These are phyloP conservation scores for Enhydra lutris DNA, from an alignment of 2,113 vertebrate species.

Conservation along the genomic window DNA sequence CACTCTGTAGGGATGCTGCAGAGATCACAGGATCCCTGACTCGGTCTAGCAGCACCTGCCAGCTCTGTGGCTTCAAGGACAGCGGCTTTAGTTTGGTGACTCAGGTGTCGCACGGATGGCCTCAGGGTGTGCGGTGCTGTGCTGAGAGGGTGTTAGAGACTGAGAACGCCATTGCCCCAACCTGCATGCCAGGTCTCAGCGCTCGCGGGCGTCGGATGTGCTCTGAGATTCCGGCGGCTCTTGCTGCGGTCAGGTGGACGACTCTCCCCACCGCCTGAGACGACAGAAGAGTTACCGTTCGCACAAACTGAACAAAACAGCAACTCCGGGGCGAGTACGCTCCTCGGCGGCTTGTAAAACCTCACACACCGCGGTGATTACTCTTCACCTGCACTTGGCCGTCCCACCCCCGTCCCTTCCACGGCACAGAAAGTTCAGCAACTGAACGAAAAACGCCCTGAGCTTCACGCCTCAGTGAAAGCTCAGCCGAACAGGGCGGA, in stretches of 20 bases:
- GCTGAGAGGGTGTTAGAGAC: neutral
- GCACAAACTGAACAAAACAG: neutral
- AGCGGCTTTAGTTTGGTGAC: neutral
- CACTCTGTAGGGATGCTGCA: neutral
- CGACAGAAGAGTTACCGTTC: neutral
- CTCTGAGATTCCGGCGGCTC: neutral
- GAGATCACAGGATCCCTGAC: neutral
- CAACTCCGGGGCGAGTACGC: neutral
- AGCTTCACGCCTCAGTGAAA: neutral
- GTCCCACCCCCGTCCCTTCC: neutral
- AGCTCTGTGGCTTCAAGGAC: accelerated
- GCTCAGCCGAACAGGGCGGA: neutral
- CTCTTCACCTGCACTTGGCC: accelerated
- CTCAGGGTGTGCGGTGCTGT: neutral
- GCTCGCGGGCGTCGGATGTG: neutral
- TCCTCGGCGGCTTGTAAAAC: neutral
- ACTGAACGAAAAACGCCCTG: neutral
- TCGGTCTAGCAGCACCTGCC: neutral
- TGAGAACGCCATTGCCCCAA: neutral
- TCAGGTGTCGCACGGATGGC: too few relatives aligned
- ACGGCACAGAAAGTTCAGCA: neutral
- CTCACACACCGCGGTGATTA: too few relatives aligned
- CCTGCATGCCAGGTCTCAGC: neutral
- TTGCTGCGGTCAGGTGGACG: neutral
- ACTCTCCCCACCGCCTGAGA: neutral